phyloP scores from a whole-genome alignment of 2,888 invertebrate species.

The Lamellibrachia satsuma region DNA sequence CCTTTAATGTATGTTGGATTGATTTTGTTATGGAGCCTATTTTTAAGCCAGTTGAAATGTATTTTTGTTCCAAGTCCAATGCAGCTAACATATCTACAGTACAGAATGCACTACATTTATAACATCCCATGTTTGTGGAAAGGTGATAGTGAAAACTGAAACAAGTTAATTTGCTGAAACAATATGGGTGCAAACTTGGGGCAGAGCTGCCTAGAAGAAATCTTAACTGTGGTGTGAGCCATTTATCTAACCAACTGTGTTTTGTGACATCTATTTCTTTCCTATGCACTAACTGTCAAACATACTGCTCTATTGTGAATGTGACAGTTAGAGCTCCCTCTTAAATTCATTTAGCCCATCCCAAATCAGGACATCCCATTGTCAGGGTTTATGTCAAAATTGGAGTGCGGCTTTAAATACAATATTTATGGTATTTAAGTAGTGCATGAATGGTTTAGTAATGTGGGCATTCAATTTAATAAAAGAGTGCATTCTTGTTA shows the following conservation, averaged over 20 bases:
- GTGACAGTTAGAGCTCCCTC: not conserved
- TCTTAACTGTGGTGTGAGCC: not conserved
- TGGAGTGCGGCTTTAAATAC: no score
- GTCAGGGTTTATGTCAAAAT: no score
- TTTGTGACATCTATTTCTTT: not conserved
- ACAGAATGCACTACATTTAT: not conserved
- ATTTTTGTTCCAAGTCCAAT: not conserved
- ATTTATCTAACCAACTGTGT: not conserved
- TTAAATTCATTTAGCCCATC: no score
- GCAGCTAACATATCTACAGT: not conserved
- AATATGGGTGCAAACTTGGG: not conserved
- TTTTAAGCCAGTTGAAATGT: not conserved
- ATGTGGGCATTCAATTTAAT: no score
- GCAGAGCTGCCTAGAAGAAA: not conserved
- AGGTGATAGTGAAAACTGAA: not conserved
- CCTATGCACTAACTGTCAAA: not conserved
- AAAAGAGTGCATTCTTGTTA: no score
- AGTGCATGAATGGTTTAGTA: no score
- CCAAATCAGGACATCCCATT: no score
- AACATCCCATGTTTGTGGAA: not conserved
- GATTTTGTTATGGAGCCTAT: not conserved
- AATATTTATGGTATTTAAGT: no score
- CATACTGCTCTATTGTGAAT: not conserved
- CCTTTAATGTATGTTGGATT: not conserved
- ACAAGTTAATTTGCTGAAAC: not conserved